These are phyloP conservation scores for Onychomys leucogaster DNA, from an alignment of 2,797 vertebrate species.

Conservation along the genomic window DNA sequence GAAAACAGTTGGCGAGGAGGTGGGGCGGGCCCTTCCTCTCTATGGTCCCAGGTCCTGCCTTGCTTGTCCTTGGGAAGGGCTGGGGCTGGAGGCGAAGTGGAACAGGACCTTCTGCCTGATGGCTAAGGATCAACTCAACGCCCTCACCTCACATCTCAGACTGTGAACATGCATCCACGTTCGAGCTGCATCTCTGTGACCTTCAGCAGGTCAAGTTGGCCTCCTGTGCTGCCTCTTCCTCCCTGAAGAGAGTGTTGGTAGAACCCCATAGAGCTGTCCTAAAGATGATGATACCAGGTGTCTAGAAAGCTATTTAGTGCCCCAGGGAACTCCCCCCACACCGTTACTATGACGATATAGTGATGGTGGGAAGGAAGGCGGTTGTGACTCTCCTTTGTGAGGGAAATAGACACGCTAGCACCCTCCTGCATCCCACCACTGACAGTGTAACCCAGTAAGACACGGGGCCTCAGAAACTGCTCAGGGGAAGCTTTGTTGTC, in stretches of 20 bases:
- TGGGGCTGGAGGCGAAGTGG: background rate
- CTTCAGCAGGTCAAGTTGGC: background rate
- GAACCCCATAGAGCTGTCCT: background rate
- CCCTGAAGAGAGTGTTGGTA: background rate
- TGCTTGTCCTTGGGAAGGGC: background rate
- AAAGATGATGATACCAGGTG: accelerated
- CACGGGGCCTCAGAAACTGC: background rate
- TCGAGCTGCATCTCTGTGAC: background rate
- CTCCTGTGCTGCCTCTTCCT: background rate
- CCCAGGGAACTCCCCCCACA: background rate
- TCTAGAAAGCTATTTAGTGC: accelerated
- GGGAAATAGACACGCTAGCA: background rate
- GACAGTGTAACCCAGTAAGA: background rate
- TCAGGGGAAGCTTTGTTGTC: background rate
- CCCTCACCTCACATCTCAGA: background rate
- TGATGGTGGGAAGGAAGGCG: background rate
- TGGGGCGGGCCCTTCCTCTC: background rate
- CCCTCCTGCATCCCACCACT: background rate
- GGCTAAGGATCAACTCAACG: background rate
- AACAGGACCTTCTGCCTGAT: background rate
- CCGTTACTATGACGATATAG: background rate
- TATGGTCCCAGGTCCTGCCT: background rate
- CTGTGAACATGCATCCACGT: background rate
- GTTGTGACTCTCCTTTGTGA: background rate
- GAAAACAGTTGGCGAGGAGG: background rate